These are phyloP conservation scores for Phylloscopus trochilus DNA, from an alignment of 2,113 vertebrate genomes.

Conservation along the genomic window DNA sequence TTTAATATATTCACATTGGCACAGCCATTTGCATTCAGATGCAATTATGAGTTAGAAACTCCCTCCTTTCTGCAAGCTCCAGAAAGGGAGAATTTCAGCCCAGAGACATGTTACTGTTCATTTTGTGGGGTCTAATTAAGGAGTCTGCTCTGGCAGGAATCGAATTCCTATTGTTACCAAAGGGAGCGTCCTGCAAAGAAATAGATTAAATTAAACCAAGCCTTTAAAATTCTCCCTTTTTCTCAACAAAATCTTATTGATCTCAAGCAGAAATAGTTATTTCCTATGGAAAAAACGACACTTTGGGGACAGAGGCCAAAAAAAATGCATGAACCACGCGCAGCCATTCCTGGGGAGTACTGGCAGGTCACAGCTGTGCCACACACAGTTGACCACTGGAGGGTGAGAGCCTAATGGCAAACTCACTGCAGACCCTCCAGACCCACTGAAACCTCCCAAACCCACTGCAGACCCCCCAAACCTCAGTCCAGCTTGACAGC, in stretches of 20 bases:
- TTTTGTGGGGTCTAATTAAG: slow-evolving; percentile 70
- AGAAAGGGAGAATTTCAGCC: slow-evolving; percentile 66
- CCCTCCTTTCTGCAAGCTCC: slow-evolving; percentile 50
- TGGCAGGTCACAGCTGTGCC: neutral
- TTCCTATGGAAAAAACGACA: slow-evolving; percentile 19
- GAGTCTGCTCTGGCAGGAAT: slow-evolving; percentile 65
- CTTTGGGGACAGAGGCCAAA: neutral
- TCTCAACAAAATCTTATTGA: slow-evolving; percentile 46
- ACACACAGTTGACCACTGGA: neutral
- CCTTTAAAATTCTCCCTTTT: slow-evolving; percentile 27
- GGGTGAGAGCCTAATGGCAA: neutral
- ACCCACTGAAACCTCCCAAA: neutral
- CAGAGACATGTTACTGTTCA: slow-evolving; percentile 66
- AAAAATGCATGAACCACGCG: neutral
- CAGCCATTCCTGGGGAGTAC: neutral
- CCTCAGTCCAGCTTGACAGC: neutral
- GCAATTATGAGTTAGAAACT: slow-evolving; percentile 63
- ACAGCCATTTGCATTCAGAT: slow-evolving; percentile 67
- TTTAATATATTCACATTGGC: slow-evolving; percentile 70
- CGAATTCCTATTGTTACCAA: slow-evolving; percentile 65
- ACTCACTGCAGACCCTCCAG: neutral
- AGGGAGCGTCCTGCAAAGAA: slow-evolving; percentile 65
- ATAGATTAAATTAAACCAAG: slow-evolving; percentile 55
- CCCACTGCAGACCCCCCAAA: neutral
- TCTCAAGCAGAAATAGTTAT: slow-evolving; percentile 42